Conservation (phyloP, 2,797 vertebrate genomes). For the Tragelaphus eurycerus region DNA sequence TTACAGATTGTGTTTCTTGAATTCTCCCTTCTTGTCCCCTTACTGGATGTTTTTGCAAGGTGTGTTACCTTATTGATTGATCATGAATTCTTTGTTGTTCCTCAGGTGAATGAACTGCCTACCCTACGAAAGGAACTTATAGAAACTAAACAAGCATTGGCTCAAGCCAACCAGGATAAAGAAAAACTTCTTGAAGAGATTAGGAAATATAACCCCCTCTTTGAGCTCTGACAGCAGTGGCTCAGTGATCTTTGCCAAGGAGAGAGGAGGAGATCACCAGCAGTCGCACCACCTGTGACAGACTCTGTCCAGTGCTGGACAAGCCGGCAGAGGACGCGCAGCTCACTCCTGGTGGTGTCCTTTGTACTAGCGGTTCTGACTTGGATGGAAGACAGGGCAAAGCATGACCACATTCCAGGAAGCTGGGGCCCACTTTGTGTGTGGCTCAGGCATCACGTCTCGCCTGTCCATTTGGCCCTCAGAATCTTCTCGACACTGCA, state of each 20-base stretch:
- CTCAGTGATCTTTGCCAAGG: slow-evolving; percentile 62
- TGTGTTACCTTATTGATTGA: slow-evolving; percentile 17
- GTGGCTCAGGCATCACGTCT: neutral
- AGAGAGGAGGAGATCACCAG: slow-evolving; percentile 71
- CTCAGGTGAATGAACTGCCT: slow-evolving; percentile 78
- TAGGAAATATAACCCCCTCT: slow-evolving; percentile 92
- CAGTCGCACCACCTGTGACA: slow-evolving; percentile 64
- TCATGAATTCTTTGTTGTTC: slow-evolving; percentile 47
- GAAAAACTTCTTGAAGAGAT: slow-evolving; percentile 93
- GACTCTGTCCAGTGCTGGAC: neutral
- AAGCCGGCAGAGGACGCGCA: neutral
- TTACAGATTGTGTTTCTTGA: neutral
- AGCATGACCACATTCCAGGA: neutral
- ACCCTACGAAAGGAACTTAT: slow-evolving; percentile 86
- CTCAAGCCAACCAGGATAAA: slow-evolving; percentile 88
- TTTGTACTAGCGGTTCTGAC: neutral
- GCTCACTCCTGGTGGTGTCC: neutral
- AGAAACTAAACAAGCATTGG: slow-evolving; percentile 86
- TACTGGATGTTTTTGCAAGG: neutral
- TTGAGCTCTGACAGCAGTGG: slow-evolving; percentile 85
- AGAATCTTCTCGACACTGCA: neutral
- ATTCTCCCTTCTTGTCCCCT: neutral
- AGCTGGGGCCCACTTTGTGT: neutral
- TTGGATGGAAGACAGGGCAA: neutral
- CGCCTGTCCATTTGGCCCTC: neutral